Percentiles rank a stretch among this genome's conserved stretches.
Conservation (phyloP, 2,888 invertebrate genomes). For the Caenorhabditis plicata region DNA sequence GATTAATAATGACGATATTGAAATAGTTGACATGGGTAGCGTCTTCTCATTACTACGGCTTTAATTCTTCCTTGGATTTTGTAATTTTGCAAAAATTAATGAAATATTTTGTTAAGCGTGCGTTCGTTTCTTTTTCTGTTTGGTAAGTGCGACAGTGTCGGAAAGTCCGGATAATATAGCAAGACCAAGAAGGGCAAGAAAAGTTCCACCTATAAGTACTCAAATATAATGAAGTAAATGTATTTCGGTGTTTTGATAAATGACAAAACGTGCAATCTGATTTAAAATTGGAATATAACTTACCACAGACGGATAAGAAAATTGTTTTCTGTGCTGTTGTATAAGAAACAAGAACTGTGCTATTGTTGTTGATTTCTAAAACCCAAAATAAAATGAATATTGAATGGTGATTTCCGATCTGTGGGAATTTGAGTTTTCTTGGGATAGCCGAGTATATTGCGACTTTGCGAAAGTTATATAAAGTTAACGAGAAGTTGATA, state of each 20-base stretch:
- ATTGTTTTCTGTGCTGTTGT: conserved; percentile 21
- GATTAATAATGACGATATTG: conserved; percentile 19
- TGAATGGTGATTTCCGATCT: no score
- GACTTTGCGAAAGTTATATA: no score
- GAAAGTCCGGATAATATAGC: conserved; percentile 33
- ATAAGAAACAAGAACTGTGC: conserved; percentile 21
- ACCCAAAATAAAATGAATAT: no score
- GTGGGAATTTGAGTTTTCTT: no score
- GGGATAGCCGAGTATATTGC: no score
- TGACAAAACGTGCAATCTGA: no score
- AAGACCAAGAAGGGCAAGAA: conserved; percentile 23
- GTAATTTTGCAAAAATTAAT: not conserved
- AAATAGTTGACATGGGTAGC: conserved; percentile 25
- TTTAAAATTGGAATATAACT: conserved; percentile 2
- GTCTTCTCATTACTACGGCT: conserved; percentile 22
- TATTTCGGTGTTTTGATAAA: conserved; percentile 1
- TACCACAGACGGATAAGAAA: conserved; percentile 19
- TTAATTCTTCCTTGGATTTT: not conserved
- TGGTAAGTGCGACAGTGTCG: conserved; percentile 19
- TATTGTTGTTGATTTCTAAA: no score
- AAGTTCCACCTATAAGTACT: conserved; percentile 13
- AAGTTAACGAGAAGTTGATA: no score
- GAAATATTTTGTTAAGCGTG: conserved; percentile 11
- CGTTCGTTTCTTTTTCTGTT: conserved; percentile 19
- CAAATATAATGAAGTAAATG: not conserved